phyloP scores from a whole-genome alignment of 1,140 invertebrate genomes.

The Apis mellifera region Amel_HAv3.1 CM009937.2:13450001-13450500 shows the following conservation, averaged over 20 bases:
- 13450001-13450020: slow-evolving; percentile 33
- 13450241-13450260: too few relatives aligned
- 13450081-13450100: slow-evolving; percentile 4
- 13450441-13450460: too few relatives aligned
- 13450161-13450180: not conserved
- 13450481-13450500: too few relatives aligned
- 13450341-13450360: too few relatives aligned
- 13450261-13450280: too few relatives aligned
- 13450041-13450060: slow-evolving; percentile 1
- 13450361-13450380: too few relatives aligned
- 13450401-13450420: too few relatives aligned
- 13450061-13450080: slow-evolving; percentile 28
- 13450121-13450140: not conserved
- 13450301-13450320: not conserved
- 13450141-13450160: not conserved
- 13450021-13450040: not conserved
- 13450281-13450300: too few relatives aligned
- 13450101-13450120: not conserved
- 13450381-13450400: too few relatives aligned
- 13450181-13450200: not conserved
- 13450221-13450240: too few relatives aligned
- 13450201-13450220: not conserved
- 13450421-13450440: too few relatives aligned
- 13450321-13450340: not conserved
- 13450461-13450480: too few relatives aligned